Evolutionary conservation across 2,113 vertebrate genomes (phyloP).

Genomic region (Uria aalge): DNA sequence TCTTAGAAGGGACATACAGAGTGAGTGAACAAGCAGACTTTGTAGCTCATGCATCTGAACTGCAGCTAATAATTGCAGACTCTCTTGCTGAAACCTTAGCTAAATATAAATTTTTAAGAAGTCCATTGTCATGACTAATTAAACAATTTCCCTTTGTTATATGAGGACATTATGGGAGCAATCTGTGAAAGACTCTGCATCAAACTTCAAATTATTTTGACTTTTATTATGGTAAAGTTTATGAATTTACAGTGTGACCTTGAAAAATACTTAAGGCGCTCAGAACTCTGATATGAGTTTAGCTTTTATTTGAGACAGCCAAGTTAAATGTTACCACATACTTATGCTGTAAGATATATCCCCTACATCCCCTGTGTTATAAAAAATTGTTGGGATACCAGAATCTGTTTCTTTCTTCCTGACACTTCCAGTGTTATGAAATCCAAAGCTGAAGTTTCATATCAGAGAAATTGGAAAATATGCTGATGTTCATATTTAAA

Average conservation of each 20-base stretch:
- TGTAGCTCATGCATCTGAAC: not conserved
- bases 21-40: not conserved
- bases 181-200: not conserved
- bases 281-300: not conserved
- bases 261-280: not conserved
- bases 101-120: slow-evolving; percentile 17
- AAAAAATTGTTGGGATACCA: not conserved
- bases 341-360: not conserved
- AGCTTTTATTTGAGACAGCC: not conserved
- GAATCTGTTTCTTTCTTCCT: not conserved
- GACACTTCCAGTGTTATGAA: not conserved
- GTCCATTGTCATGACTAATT: not conserved
- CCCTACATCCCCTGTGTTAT: not conserved
- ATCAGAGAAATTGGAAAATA: not conserved
- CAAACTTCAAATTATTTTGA: not conserved
- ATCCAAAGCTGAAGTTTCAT: not conserved
- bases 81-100: not conserved
- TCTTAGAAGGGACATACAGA: not conserved
- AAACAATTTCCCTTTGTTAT: not conserved
- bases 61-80: slow-evolving; percentile 3
- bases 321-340: not conserved
- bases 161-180: not conserved
- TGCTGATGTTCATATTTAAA: not conserved
- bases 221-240: not conserved
- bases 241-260: not conserved